Base-by-base conservation (phyloP, 2,888 invertebrate genomes). In the Campoletis raptor region DNA sequence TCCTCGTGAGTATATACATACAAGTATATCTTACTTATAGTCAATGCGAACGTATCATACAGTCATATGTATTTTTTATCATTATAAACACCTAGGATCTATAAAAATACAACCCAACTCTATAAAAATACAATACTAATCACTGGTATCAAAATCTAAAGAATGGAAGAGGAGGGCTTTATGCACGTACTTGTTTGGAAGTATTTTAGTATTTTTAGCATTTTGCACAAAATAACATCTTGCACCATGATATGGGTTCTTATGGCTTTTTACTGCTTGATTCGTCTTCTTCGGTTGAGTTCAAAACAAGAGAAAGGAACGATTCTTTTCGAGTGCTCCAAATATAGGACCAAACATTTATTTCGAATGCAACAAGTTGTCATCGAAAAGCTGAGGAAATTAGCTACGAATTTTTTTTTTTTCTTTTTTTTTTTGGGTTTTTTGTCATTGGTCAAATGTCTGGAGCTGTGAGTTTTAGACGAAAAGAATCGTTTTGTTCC, bases 71-170 rank as follows among this genome's bases (percentile, higher is more conserved):
- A 54, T 79, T 67, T 73, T 79, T 67, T 73, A 86, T 88, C 70
- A 73, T 74, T 76, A 84, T 82, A 82, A 87, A 88, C 85, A 77
- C 83, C 91, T 93, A 92, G 87, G 87, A 92, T 89, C 92, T 93
- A 92, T 91, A 91, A 90, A 91, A 90, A 90, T 89, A 91, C 91
- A 91, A 93, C 91, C 89, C 87, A 92, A 92, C 85, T 92, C 92
- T 93, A 93, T 93, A 93, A 94, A 94, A 94, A 94, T 94, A 94
- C 92, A 92, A 92, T 90, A 90, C 91, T 91, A 90, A 88, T 89
- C 91, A 92, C 91, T 90, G 90, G 91, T 93, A 93, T 93, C 89
- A 92, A 93, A 93, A 91, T 91, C 89, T 92, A 91, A 90, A 91
- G 88, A 89, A 89, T 89, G 91, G 90, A 91, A 91, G 90, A 90